A percentile compares a stretch with the other conserved stretches of the same genome.
phyloP scores from a whole-genome alignment of 2,888 invertebrate genomes.

The Phlogophora meticulosa region DNA sequence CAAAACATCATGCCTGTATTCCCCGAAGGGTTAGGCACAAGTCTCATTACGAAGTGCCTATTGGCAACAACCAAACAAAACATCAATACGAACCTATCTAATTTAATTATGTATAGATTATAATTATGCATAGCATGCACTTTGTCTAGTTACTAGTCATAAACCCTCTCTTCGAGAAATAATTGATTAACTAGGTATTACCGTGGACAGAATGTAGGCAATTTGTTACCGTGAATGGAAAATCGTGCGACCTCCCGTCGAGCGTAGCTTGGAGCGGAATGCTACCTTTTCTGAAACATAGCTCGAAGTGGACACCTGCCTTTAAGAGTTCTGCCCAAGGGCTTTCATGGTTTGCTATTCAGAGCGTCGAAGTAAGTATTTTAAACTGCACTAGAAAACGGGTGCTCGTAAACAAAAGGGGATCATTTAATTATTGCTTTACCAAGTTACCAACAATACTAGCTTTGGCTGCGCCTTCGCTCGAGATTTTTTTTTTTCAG shows the following conservation, averaged over 20 bases:
- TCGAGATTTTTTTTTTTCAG: too few species aligned
- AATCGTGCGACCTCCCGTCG: constrained; percentile 17
- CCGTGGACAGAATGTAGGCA: constrained; percentile 5
- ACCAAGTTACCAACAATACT: not conserved
- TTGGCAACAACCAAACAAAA: too few species aligned
- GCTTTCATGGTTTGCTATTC: constrained; percentile 43
- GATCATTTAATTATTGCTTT: constrained; percentile 4
- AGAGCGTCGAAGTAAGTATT: constrained; percentile 39
- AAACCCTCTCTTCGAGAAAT: constrained; percentile 1
- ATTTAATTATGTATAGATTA: too few species aligned
- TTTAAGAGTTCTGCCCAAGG: constrained; percentile 24
- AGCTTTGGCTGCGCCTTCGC: too few species aligned
- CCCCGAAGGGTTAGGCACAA: too few species aligned
- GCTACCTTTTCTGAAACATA: constrained; percentile 20
- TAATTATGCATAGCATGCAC: not conserved
- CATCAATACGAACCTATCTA: too few species aligned
- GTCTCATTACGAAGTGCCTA: too few species aligned
- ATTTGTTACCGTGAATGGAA: constrained; percentile 26
- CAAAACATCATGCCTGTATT: too few species aligned
- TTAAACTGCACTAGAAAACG: constrained; percentile 29
- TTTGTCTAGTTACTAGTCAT: not conserved
- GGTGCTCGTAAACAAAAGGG: not conserved
- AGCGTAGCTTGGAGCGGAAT: constrained; percentile 8
- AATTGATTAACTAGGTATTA: not conserved
- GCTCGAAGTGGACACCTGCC: constrained; percentile 12